Conservation (phyloP, 2,888 invertebrate genomes). For the Bombyx huttoni region DNA sequence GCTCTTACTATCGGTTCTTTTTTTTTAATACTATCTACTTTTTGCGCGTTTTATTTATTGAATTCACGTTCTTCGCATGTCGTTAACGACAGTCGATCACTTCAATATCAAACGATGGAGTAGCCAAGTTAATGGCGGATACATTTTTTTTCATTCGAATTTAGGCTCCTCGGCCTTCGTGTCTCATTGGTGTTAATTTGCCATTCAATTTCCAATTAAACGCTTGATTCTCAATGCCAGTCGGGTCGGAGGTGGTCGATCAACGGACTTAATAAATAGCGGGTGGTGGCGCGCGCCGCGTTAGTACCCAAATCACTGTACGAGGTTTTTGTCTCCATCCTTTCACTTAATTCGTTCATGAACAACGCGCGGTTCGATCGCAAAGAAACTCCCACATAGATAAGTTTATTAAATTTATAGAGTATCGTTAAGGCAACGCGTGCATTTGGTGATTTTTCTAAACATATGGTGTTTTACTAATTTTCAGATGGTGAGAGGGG, state of each 20-base stretch:
- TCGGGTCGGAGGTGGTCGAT: conserved; percentile 55
- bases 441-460: conserved; percentile 27
- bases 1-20: conserved; percentile 29
- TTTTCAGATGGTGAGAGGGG: conserved; percentile 73
- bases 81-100: background rate
- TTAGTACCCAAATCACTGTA: conserved; percentile 53
- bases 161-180: conserved; percentile 60
- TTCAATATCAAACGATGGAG: background rate
- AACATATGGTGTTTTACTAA: conserved; percentile 46
- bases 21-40: background rate
- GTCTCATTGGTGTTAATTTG: conserved; percentile 52
- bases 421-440: conserved; percentile 11
- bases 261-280: conserved; percentile 64
- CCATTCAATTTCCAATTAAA: conserved; percentile 70
- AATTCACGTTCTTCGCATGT: background rate
- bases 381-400: conserved; percentile 54
- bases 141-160: conserved; percentile 39
- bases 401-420: conserved; percentile 43
- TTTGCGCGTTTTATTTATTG: background rate
- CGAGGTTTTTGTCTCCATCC: conserved; percentile 60
- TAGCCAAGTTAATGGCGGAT: background rate
- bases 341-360: conserved; percentile 65
- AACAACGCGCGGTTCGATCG: conserved; percentile 38
- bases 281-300: conserved; percentile 51
- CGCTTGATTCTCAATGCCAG: conserved; percentile 68